Evolutionary conservation across 1,140 invertebrate genomes (phyloP).

Genomic region (Chironomus tepperi): DNA sequence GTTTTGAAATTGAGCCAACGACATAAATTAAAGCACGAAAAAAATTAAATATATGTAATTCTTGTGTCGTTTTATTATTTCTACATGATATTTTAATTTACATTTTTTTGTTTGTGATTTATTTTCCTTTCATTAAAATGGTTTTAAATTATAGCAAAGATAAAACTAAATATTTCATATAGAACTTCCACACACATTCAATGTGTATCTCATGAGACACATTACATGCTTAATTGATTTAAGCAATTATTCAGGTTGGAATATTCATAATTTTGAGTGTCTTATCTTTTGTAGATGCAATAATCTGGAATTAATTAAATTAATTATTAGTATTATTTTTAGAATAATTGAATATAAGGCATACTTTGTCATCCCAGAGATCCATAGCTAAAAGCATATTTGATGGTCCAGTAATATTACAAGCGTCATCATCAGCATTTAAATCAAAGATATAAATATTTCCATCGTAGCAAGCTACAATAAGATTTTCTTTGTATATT

Average conservation of each 20-base stretch:
- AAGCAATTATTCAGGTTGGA: slow-evolving; percentile 25
- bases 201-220: too few species aligned
- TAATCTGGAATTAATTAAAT: slow-evolving; percentile 29
- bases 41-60: too few species aligned
- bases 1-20: too few species aligned
- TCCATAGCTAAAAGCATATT: slow-evolving; percentile 56
- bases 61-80: too few species aligned
- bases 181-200: too few species aligned
- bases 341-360: not conserved
- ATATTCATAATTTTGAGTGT: slow-evolving; percentile 33
- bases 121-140: too few species aligned
- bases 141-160: too few species aligned
- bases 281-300: slow-evolving; percentile 36
- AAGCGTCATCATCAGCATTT: slow-evolving; percentile 42
- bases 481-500: slow-evolving; percentile 46
- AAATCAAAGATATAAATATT: slow-evolving; percentile 57
- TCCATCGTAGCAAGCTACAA: slow-evolving; percentile 61
- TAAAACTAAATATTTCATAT: too few species aligned
- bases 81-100: too few species aligned
- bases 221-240: too few species aligned
- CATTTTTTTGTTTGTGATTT: too few species aligned
- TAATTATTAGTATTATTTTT: not conserved
- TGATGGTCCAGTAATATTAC: slow-evolving; percentile 52
- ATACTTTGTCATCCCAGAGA: slow-evolving; percentile 50
- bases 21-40: too few species aligned